Evolutionary conservation across 92 coral and sea anemone species (phyloP).

Genomic region (Actinernus sp.): DNA sequence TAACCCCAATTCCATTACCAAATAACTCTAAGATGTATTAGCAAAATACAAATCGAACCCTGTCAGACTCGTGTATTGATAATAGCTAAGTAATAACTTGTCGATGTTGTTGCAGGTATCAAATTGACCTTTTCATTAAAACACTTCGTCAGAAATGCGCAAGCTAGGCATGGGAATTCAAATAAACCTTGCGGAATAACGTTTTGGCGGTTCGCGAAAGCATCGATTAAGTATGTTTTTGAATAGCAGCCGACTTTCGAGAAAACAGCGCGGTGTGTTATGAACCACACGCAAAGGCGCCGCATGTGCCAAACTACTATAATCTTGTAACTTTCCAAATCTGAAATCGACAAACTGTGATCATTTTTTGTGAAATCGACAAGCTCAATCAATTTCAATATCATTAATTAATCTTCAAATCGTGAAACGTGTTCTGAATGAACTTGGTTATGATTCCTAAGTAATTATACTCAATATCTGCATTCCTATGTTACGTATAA

Average conservation of each 20-base stretch:
- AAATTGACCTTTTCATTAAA: too few species aligned
- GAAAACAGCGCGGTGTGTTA: neutral
- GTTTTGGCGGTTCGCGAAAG: constrained; percentile 19
- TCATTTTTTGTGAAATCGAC: constrained; percentile 14
- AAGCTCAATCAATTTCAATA: neutral
- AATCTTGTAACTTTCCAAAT: neutral
- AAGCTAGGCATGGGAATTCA: constrained; percentile 44
- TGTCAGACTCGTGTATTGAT: too few species aligned
- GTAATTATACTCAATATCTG: neutral
- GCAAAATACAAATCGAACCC: too few species aligned
- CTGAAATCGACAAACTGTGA: constrained; percentile 23
- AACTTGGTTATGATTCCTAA: too few species aligned
- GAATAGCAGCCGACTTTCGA: constrained; percentile 19
- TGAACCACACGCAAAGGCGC: constrained; percentile 45
- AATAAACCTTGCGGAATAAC: neutral
- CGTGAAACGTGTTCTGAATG: too few species aligned
- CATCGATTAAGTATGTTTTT: constrained; percentile 31
- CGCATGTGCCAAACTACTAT: constrained; percentile 6
- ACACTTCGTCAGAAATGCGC: constrained; percentile 13
- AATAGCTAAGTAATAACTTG: too few species aligned
- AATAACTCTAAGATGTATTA: too few species aligned
- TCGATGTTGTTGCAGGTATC: too few species aligned
- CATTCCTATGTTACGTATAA: constrained; percentile 38
- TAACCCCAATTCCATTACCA: too few species aligned
- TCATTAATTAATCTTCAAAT: too few species aligned